Base-by-base conservation (phyloP, 2,888 invertebrate species). In the Drosophila lacicola region DNA sequence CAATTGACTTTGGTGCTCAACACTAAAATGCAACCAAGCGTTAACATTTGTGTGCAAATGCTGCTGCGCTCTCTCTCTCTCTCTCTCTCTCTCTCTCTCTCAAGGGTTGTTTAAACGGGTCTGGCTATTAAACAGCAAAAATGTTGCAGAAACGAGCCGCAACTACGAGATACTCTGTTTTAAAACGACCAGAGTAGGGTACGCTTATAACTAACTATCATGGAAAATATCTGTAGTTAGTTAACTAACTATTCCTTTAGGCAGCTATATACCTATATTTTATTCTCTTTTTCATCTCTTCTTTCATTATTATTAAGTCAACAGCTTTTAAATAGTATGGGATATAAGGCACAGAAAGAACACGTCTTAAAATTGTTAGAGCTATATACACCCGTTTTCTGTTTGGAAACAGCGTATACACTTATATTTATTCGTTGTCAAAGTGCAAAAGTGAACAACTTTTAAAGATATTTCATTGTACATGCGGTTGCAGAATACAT, bases 1-100 rank as follows among this genome's bases (percentile, higher is more conserved):
- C 82, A 83, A 83, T 83, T 83, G 82, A 83, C 80, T 87, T 70
- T 63, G 56, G 37, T 63, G 74, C 69, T 65, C 81, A 80, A 49
- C 73, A 79, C 51, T 25, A 54, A 80, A 85, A 64, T 73, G 86
- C 88, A 87, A 84, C 81, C 82, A 84, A 74, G 70, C 88, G 79
- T 77, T 74, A 68, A 83, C 73, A 61, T 67, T 76, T 49, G 44
- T 62, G 64, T 65, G 61, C 46, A 72, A 75, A 61, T 53, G 56
- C 13, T 19, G 46, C 17, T 8, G 29, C 2, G 8, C 29, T 29
- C 29, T 29, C 6, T 25, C 17, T 17, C 17, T 17, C 29, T 29
- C 29, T 29, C 5, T 6, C n/a, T n/a, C n/a, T 25, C 17, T 17
- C 17, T 17, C 17, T n/a, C 39, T 11, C 46, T n/a, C n/a, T 13